These are phyloP conservation scores for Pissodes strobi DNA, from an alignment of 1,140 invertebrate species.

Conservation along the genomic window DNA sequence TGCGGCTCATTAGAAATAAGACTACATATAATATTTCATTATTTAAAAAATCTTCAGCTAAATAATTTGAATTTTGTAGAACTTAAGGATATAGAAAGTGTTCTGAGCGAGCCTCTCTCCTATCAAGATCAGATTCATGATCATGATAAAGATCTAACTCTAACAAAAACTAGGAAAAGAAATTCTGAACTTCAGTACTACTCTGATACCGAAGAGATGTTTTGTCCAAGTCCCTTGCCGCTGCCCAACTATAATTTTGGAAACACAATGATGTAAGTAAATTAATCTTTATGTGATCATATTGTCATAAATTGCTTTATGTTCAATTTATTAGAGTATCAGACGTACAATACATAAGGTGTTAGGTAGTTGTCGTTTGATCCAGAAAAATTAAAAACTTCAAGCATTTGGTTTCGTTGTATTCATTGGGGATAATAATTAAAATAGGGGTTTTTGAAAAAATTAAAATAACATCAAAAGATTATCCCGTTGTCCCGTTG, in stretches of 20 bases:
- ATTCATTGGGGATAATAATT: no score
- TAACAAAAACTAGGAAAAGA: conserved; percentile 44
- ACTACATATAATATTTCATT: no score
- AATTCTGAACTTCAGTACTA: conserved; percentile 54
- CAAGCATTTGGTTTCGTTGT: no score
- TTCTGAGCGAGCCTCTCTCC: conserved; percentile 51
- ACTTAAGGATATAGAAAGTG: conserved; percentile 51
- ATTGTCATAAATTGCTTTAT: not conserved
- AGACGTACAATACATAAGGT: no score
- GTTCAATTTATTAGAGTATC: not conserved
- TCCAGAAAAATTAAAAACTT: no score
- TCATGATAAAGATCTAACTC: conserved; percentile 38
- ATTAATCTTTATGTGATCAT: not conserved
- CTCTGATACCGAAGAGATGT: conserved; percentile 53
- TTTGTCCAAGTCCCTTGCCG: conserved; percentile 57
- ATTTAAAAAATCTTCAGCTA: no score
- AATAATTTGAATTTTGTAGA: no score
- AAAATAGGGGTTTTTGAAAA: no score
- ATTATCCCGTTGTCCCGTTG: no score
- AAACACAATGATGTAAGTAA: conserved; percentile 59
- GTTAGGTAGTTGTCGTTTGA: no score
- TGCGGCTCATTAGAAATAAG: no score
- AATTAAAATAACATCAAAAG: no score
- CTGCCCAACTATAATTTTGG: conserved; percentile 63
- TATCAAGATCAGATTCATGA: conserved; percentile 42